phyloP scores from a whole-genome alignment of 1,140 invertebrate species.

The Drosophila ambigua region DNA sequence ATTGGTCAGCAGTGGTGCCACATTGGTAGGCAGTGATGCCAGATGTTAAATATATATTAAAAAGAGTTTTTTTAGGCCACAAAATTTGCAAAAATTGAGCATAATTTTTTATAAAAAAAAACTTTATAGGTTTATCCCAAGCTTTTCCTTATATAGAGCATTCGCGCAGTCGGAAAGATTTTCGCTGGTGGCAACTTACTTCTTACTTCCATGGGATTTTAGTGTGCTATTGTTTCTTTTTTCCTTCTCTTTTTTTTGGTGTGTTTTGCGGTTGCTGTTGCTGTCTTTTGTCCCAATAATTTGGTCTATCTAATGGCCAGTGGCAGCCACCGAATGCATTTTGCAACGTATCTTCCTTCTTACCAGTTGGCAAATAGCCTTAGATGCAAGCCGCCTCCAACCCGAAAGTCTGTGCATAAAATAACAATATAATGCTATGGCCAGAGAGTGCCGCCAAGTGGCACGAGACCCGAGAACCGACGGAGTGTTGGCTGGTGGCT shows the following conservation, averaged over 20 bases:
- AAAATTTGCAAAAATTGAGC: too few relatives aligned
- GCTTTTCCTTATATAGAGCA: constrained; percentile 22
- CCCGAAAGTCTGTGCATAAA: constrained; percentile 72
- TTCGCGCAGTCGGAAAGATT: not conserved
- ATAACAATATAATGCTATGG: constrained; percentile 77
- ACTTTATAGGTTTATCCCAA: not conserved
- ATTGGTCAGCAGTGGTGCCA: too few relatives aligned
- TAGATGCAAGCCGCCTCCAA: constrained; percentile 48
- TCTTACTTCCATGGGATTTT: constrained; percentile 26
- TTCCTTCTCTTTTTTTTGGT: constrained; percentile 12
- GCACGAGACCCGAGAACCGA: not conserved
- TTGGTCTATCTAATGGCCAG: constrained; percentile 80
- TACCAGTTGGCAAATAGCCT: constrained; percentile 70
- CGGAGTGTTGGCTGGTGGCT: not conserved
- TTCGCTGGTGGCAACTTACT: not conserved
- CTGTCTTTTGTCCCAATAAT: constrained; percentile 57
- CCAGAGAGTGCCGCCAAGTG: constrained; percentile 38
- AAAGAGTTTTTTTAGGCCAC: too few relatives aligned
- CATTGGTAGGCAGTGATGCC: too few relatives aligned
- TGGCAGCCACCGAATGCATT: constrained; percentile 72
- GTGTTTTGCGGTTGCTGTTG: constrained; percentile 65
- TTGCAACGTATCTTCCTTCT: constrained; percentile 69
- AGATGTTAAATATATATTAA: too few relatives aligned
- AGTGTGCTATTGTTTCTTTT: constrained; percentile 56
- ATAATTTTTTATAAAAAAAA: too few relatives aligned